Conservation (phyloP, 2,797 vertebrate species). For the Anguilla marmorata region DNA sequence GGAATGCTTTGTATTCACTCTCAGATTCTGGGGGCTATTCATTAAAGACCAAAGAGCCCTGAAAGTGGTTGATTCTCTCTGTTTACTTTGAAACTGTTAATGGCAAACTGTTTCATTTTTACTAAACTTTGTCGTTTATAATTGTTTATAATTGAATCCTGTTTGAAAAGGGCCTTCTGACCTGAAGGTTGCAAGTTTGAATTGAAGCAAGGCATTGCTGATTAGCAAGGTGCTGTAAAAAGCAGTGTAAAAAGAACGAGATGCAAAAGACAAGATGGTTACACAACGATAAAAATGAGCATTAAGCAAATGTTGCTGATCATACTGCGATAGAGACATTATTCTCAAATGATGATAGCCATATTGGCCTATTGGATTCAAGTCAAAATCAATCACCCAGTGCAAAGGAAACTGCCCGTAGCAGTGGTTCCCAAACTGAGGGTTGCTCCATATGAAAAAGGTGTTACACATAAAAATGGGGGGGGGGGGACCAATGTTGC, state of each 20-base stretch:
- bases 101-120: not conserved
- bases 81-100: constrained; percentile 19
- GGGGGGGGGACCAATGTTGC: too few species aligned
- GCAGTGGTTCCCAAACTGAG: not conserved
- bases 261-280: not conserved
- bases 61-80: not conserved
- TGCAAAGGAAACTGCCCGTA: not conserved
- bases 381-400: not conserved
- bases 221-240: not conserved
- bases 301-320: not conserved
- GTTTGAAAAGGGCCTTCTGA: not conserved
- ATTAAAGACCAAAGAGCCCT: not conserved
- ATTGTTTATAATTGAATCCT: not conserved
- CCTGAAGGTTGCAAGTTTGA: not conserved
- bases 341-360: too few species aligned
- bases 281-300: not conserved
- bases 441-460: not conserved
- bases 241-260: not conserved
- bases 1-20: constrained; percentile 21
- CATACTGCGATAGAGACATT: not conserved
- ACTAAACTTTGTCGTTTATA: not conserved
- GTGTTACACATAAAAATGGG: not conserved
- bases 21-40: not conserved
- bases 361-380: not conserved
- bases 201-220: not conserved